Evolutionary conservation across 2,113 vertebrate species (phyloP).

Genomic region (Alaudala cheleensis): DNA sequence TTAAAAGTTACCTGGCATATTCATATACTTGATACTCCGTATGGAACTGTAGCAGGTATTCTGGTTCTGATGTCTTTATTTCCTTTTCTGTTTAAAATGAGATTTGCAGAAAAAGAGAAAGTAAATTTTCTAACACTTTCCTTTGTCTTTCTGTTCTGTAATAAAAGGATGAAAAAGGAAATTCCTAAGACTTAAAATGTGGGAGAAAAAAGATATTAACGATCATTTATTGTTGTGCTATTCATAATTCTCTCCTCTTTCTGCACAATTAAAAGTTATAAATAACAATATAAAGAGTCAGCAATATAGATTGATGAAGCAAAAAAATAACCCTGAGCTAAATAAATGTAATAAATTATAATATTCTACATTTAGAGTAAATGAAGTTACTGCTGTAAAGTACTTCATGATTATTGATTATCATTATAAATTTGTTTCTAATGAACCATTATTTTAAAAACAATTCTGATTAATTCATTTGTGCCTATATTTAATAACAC

Average conservation of each 20-base stretch:
- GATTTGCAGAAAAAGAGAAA: neutral
- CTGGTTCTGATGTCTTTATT: neutral
- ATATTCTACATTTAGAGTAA: neutral
- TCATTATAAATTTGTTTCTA: neutral
- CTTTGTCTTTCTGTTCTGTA: neutral
- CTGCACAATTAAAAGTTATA: neutral
- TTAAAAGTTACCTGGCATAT: neutral
- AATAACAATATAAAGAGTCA: conserved; percentile 6
- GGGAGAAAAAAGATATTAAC: neutral
- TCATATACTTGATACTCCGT: neutral
- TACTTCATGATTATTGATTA: conserved; percentile 8
- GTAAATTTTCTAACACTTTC: neutral
- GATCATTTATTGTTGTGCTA: neutral
- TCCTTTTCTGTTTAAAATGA: neutral
- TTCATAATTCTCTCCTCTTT: neutral
- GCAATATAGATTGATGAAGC: neutral
- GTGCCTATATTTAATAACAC: neutral
- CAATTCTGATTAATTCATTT: neutral
- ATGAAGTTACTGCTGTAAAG: neutral
- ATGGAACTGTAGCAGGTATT: neutral
- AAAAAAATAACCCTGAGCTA: neutral
- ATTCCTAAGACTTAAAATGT: neutral
- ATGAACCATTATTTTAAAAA: neutral
- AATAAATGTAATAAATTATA: conserved; percentile 35
- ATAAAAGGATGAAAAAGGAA: neutral